Evolutionary conservation across 1,140 invertebrate genomes (phyloP), one percentile per base, ranked within the genome.

Genomic region (Drosophila bocqueti): DNA sequence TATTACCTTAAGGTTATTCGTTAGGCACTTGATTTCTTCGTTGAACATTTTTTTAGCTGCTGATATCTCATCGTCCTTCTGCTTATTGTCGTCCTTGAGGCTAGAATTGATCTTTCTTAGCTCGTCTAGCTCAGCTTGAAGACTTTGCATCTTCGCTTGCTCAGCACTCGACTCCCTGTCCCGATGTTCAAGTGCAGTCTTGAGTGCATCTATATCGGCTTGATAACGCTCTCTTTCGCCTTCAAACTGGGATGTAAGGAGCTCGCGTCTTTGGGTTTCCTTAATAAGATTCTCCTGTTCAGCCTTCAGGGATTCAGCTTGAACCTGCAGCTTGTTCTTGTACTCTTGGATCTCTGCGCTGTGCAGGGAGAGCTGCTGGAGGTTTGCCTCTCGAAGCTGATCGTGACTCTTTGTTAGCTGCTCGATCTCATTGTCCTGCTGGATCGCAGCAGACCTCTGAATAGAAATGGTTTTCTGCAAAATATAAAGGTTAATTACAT

Each of bases 1-100:
- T n/a, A 21, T 36, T 54, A 54, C 52, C 52, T 16, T 21, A 21
- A 54, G 6, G 29, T 8, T 36, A 4, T 54, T 6, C 2, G 18
- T 0, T 15, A 5, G 10, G 2, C 1, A 0, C 3, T 36, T 4
- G 3, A 21, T 0, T n/a, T 57, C 18, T 9, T 38, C 9, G 0
- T 11, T 9, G 2, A 40, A 11, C 4, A 0, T 7, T n/a, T 16
- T 2, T 10, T 7, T 40, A 4, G 11, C 18, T 2, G 7, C 13
- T 2, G 13, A 9, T 1, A 36, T 9, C 7, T 57, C 4, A 1
- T 26, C 40, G 21, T 16, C 54, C 15, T 24, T 26, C 5, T 57
- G 21, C 21, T 57, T 7, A 1, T n/a, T 40, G 3, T 40, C 54
- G 15, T 11, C 9, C 36, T 40, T n/a, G 5, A 40, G 36, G 16